Evolutionary conservation across 2,888 invertebrate species (phyloP).

Genomic region (Frankliniella fusca): DNA sequence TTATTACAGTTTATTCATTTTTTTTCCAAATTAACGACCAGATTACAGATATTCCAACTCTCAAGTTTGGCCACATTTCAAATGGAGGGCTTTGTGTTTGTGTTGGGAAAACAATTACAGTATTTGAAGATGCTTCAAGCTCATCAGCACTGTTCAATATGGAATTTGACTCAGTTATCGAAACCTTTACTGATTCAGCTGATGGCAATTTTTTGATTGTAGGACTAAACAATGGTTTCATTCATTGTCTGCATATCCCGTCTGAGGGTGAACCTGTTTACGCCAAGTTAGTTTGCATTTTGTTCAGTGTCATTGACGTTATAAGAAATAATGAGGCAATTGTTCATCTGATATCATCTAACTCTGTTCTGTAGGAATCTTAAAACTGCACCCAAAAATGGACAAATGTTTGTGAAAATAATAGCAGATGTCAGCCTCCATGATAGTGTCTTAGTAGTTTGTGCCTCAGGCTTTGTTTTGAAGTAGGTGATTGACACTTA

Average conservation of each 20-base stretch:
- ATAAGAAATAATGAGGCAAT: background rate
- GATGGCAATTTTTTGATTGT: background rate
- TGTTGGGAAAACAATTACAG: constrained; percentile 17
- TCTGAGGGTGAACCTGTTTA: background rate
- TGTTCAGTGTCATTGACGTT: background rate
- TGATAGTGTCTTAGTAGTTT: background rate
- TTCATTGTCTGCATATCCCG: background rate
- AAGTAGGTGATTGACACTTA: background rate
- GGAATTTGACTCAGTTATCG: background rate
- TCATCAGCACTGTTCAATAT: background rate
- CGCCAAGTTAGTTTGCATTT: background rate
- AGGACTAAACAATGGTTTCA: background rate
- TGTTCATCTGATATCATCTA: background rate
- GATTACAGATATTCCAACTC: background rate
- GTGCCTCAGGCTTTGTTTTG: background rate
- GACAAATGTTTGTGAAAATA: background rate
- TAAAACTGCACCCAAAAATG: background rate
- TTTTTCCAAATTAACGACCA: background rate
- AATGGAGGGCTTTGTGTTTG: constrained; percentile 27
- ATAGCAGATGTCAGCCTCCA: background rate
- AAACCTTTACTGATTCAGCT: background rate
- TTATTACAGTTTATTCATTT: no score
- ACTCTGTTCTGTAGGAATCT: background rate
- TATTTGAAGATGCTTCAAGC: background rate
- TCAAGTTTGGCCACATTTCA: background rate